These are phyloP conservation scores for Gallirallus australis DNA, from an alignment of 2,797 vertebrate species.

Conservation along the genomic window DNA sequence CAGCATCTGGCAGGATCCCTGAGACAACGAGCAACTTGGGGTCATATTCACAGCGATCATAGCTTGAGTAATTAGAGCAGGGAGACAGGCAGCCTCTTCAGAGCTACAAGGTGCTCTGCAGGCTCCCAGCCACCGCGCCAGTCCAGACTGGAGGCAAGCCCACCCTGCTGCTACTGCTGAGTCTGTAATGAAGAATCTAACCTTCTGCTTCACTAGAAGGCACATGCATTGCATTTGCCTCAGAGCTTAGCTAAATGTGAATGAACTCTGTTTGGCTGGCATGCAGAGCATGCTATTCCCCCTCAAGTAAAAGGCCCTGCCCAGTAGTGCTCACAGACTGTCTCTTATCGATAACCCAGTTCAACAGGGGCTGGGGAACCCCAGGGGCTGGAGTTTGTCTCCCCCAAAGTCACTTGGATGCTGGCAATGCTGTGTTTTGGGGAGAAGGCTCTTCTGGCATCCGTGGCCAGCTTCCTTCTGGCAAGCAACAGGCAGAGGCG, in stretches of 20 bases:
- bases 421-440: neutral
- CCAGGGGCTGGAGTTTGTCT: neutral
- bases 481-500: neutral
- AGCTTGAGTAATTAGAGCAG: conserved; percentile 56
- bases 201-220: conserved; percentile 48
- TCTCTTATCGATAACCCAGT: neutral
- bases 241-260: neutral
- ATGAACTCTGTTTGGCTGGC: conserved; percentile 3
- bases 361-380: neutral
- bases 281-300: neutral
- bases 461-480: neutral
- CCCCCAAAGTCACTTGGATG: neutral
- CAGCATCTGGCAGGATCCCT: conserved; percentile 50
- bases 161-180: conserved; percentile 40
- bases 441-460: neutral
- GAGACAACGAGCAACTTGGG: neutral
- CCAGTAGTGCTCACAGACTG: neutral
- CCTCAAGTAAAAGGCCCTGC: neutral
- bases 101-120: conserved; percentile 3
- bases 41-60: conserved; percentile 38
- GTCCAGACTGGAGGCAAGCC: conserved; percentile 27
- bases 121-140: conserved; percentile 25
- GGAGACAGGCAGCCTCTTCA: conserved; percentile 40
- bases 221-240: neutral
- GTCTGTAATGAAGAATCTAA: conserved; percentile 54